Base-by-base conservation (phyloP, 2,888 invertebrate species). In the Ormia ochracea region DNA sequence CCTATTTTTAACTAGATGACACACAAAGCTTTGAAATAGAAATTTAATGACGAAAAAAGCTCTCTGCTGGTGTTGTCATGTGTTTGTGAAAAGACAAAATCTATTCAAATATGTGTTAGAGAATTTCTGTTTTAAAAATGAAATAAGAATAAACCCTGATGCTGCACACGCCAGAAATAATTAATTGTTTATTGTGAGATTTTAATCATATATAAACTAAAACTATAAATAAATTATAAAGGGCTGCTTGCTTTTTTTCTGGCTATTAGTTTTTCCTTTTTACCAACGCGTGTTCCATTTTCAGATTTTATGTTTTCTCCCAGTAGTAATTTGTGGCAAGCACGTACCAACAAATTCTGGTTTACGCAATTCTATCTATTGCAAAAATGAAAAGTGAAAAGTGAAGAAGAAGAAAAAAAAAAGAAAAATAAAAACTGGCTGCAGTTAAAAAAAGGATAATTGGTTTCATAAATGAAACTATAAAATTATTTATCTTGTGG, bases 391-490 rank as follows among this genome's bases (percentile, higher is more conserved):
- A 45, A n/a, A n/a, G n/a, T n/a, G n/a, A n/a, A n/a, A n/a, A n/a
- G n/a, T n/a, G n/a, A n/a, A n/a, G n/a, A n/a, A n/a, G n/a, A n/a
- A n/a, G n/a, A n/a, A n/a, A n/a, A n/a, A n/a, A n/a, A n/a, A 21
- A 17, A 50, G 28, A 58, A 21, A 17, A 23, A 12, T 4, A 28
- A 33, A n/a, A 45, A 45, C 23, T 38, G 36, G 48, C 66, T 63
- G 61, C 48, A 43, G 36, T 54, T 45, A 65, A 50, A 63, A 59
- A 54, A 70, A 58, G 63, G 59, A 75, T 79, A 79, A 79, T 75
- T 70, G 79, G 65, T 75, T 75, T 66, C 79, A 75, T 75, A 79
- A 75, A 75, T 70, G 79, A 59, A 65, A 79, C 75, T 79, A 79
- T 75, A 75, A 70, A 79, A 70, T 75, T 70, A 70, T 79, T 70